Conservation (phyloP, 2,113 vertebrate species). For the Engystomops pustulosus region DNA sequence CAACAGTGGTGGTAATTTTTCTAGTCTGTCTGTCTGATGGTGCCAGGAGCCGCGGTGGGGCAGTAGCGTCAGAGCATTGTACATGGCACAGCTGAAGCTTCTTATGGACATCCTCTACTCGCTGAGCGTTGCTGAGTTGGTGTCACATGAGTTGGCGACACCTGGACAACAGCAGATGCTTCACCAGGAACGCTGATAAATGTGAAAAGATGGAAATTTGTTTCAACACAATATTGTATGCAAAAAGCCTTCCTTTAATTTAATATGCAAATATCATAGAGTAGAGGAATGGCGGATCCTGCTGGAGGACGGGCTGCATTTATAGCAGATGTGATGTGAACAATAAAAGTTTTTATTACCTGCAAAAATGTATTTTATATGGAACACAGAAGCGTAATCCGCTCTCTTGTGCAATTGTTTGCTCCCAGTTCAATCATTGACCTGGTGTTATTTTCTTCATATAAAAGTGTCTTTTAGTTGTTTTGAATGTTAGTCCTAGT, state of each 20-base stretch:
- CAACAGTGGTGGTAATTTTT: no score
- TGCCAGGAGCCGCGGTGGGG: no score
- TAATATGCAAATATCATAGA: neutral
- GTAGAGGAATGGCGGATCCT: neutral
- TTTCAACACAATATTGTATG: conserved; percentile 10
- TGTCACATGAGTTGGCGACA: neutral
- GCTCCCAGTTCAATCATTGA: neutral
- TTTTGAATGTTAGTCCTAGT: no score
- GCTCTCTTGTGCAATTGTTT: neutral
- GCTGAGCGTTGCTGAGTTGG: neutral
- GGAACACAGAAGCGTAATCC: neutral
- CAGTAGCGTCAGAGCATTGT: no score
- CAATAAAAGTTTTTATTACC: neutral
- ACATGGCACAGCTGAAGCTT: neutral
- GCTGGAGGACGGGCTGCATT: neutral
- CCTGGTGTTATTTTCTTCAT: neutral
- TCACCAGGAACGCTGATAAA: neutral
- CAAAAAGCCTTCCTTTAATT: neutral
- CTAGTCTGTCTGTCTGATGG: no score
- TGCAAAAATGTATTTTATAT: neutral
- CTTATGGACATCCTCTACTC: neutral
- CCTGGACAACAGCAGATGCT: conserved; percentile 17
- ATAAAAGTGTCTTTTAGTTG: no score
- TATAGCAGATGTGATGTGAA: neutral
- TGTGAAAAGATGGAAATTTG: conserved; percentile 4